phyloP scores from a whole-genome alignment of 64 coral and sea anemone genomes.

The Platygyra sinensis region DNA sequence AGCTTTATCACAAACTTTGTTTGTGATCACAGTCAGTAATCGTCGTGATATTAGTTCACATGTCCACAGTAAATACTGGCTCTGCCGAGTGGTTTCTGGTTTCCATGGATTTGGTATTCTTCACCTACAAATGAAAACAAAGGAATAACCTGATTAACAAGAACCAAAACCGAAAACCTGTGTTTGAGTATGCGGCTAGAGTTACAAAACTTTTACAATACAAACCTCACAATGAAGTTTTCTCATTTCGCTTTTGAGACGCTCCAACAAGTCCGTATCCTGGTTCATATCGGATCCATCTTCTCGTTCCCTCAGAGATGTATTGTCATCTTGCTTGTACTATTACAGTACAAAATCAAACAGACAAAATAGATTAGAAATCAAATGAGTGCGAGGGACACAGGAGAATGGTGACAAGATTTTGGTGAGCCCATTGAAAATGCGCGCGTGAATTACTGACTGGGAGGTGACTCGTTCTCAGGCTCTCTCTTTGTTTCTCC shows the following conservation, averaged over 20 bases:
- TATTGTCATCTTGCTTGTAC: slow-evolving; percentile 35
- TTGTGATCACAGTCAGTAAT: too few species aligned
- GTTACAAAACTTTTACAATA: background rate
- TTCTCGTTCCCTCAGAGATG: background rate
- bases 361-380: background rate
- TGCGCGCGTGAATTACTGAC: too few species aligned
- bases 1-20: too few species aligned
- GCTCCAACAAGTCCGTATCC: background rate
- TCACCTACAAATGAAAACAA: slow-evolving; percentile 4
- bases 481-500: too few species aligned
- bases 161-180: background rate
- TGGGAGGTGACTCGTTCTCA: too few species aligned
- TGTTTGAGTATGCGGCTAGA: background rate
- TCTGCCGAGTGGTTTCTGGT: background rate
- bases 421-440: too few species aligned
- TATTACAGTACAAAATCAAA: background rate
- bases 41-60: background rate
- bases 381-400: background rate
- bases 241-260: slow-evolving; percentile 61
- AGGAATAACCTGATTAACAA: background rate
- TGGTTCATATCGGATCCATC: background rate
- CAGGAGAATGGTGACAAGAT: too few species aligned
- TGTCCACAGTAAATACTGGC: slow-evolving; percentile 22
- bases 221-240: slow-evolving; percentile 35
- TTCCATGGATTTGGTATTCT: background rate